Base-by-base conservation (phyloP, 2,888 invertebrate genomes). In the Stenotaenia linearis region DNA sequence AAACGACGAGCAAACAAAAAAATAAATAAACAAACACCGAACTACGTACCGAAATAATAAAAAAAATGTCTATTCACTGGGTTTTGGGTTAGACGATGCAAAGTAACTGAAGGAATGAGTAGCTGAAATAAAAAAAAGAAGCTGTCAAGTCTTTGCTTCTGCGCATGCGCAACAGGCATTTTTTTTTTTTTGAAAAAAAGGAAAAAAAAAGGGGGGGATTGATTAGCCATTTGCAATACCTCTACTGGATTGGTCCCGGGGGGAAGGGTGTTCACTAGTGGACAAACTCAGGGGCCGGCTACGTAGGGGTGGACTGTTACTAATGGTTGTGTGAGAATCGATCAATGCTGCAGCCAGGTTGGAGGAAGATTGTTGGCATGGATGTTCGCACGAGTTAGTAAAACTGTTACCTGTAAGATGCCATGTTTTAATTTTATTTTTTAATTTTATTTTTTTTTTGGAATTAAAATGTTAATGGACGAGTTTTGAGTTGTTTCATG, bases 321-420 rank as follows among this genome's bases (percentile, higher is more conserved):
- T 69, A 56, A 28, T 78, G 28, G 37, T 35, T 75, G 80, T 78
- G 21, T 81, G 82, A 81, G 80, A 83, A 80, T 90, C 90, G 81
- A 90, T 85, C 23, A 90, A 86, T 4, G 90, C 89, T 50, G 90
- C 90, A 75, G 90, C 90, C 75, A 90, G 86, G 83, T 89, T 89
- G 50, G 89, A 88, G 37, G 88, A 88, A 82, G 88, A 88, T 75
- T 80, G 78, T 23, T 30, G 12, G 37, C 61, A 79, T 45, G 79
- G 69, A 21, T 56, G 56, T 74, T 81, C 82, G 77, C 80, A 81
- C 75, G 78, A 69, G 9, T 78, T 78, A 32, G 45, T 45, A 74
- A 61, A 78, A 32, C 78, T 74, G 74, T 74, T 78, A 30, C 78
- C 78, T 78, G 78, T n/a, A 77, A 77, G 40, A 77, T 25, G 77